Evolutionary conservation across 1,140 invertebrate species (phyloP), one percentile per base, ranked within the genome.

Genomic region (Danaus plexippus): DNA sequence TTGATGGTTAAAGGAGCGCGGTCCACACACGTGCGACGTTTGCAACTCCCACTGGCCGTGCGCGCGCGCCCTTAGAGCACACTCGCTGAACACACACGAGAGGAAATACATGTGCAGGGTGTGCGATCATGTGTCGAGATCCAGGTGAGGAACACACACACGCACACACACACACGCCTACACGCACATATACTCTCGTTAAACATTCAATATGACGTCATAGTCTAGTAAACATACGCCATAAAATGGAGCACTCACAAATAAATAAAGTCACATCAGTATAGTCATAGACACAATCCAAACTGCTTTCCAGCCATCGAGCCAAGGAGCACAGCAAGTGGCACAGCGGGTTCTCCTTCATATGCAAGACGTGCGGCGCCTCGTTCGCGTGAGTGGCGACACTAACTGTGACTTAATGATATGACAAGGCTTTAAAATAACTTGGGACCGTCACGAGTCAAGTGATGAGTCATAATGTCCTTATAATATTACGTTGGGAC

Each of bases 51-150:
- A 74, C 0, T 76, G 74, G 68, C 18, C 63, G 6, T 63, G 67
- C 5, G 40, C 43, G 8, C 54, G 71, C 0, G 48, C 62, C 0
- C 53, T 84, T 9, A 47, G 66, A 0, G 56, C 70, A 0, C 80
- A 84, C 52, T 10, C 61, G 0, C 43, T 65, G 0, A 54, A 63
- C 0, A 49, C 74, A 0, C 80, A 84, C 54, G 69, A 75, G 47
- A 53, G 71, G 9, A 75, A 77, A 46, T 84, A 69, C 47, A 52
- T 73, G 0, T 84, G 80, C 54, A 73, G 69, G 18, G 53, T 73
- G 11, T 84, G 80, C 57, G 57, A 68, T 3, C 59, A 73, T 43
- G 65, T 70, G 1, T 69, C 69, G 0, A 66, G 73, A 8, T 70
- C 68, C 9, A 69, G 60, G 76, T 79, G 12, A 57, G 64, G 61